Conservation (phyloP, 2,113 vertebrate species). For the Odocoileus hemionus region DNA sequence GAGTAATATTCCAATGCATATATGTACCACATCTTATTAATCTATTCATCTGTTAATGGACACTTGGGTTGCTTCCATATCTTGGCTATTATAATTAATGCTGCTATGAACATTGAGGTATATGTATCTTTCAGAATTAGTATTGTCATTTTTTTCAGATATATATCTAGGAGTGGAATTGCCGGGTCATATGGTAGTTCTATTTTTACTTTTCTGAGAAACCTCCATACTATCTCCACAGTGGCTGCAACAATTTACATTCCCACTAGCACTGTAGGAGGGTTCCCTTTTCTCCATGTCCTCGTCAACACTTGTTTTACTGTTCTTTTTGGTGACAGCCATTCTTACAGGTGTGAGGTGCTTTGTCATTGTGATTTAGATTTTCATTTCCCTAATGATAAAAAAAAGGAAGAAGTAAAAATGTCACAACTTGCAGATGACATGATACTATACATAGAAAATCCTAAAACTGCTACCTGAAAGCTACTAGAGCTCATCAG, state of each 20-base stretch:
- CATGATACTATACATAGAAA: background rate
- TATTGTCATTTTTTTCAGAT: background rate
- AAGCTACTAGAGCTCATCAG: background rate
- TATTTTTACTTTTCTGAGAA: background rate
- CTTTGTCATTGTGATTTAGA: background rate
- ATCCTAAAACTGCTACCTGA: background rate
- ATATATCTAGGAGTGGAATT: background rate
- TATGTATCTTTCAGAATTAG: no score
- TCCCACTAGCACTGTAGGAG: background rate
- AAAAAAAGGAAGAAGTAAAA: background rate
- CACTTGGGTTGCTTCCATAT: background rate
- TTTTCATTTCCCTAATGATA: background rate
- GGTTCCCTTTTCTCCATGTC: background rate
- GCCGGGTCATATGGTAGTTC: background rate
- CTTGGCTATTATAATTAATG: background rate
- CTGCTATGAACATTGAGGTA: background rate
- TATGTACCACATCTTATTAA: background rate
- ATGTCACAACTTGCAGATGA: background rate
- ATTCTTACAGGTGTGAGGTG: background rate
- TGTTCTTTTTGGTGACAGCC: background rate
- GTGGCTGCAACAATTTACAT: background rate
- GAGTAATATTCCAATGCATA: background rate
- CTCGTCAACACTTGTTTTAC: background rate
- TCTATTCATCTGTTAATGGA: background rate
- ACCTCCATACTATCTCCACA: background rate